These are phyloP conservation scores for Meteorus cinctellus DNA, from an alignment of 2,888 invertebrate genomes.

Conservation along the genomic window DNA sequence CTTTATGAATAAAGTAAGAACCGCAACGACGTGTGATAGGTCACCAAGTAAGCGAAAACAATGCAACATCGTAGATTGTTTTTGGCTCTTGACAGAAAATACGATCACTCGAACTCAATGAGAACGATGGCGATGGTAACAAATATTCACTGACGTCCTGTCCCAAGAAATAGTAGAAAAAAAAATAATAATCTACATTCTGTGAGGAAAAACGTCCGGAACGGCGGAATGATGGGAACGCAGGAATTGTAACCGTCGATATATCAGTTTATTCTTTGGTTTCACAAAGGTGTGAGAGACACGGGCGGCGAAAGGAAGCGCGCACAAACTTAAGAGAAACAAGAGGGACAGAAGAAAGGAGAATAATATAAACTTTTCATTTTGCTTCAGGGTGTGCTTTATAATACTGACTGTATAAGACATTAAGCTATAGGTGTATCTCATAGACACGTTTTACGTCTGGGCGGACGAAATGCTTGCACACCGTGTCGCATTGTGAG, in stretches of 20 bases:
- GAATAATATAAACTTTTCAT: neutral
- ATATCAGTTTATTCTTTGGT: too few species aligned
- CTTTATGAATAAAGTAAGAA: slow-evolving; percentile 94
- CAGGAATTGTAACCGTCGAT: too few species aligned
- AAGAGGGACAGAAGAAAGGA: slow-evolving; percentile 19
- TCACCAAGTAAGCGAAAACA: slow-evolving; percentile 98
- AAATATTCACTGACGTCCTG: neutral
- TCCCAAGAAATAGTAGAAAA: too few species aligned
- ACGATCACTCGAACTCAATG: neutral
- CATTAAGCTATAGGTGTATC: neutral
- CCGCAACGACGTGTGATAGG: slow-evolving; percentile 96
- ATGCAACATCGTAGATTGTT: slow-evolving; percentile 82
- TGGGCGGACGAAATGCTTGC: neutral
- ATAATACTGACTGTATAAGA: slow-evolving; percentile 13
- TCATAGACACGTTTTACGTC: neutral
- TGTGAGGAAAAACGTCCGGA: too few species aligned
- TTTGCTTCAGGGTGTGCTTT: neutral
- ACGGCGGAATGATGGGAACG: too few species aligned
- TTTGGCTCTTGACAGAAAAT: neutral
- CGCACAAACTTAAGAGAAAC: slow-evolving; percentile 42
- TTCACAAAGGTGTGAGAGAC: neutral
- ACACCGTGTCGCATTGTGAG: neutral
- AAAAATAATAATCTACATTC: too few species aligned
- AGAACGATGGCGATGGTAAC: neutral
- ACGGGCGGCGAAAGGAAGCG: slow-evolving; percentile 25